phyloP scores from a whole-genome alignment of 2,797 vertebrate genomes.

The Anolis apletophallus region DNA sequence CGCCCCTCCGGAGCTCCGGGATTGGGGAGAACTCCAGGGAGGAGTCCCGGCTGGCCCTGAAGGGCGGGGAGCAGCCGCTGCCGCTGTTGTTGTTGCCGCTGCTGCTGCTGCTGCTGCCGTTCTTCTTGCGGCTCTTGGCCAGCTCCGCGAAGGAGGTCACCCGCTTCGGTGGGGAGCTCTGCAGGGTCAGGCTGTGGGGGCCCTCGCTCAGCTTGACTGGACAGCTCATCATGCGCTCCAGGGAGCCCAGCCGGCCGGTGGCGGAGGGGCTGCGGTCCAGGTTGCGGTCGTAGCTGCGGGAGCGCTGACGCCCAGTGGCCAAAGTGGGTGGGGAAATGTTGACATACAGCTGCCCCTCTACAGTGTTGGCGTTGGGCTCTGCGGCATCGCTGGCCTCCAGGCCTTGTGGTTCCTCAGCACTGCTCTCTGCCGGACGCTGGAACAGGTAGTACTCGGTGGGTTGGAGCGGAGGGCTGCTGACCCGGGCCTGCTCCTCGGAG shows the following conservation, averaged over 20 bases:
- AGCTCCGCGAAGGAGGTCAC: slow-evolving; percentile 97
- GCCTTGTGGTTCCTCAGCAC: slow-evolving; percentile 55
- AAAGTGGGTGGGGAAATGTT: slow-evolving; percentile 87
- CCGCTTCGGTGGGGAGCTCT: slow-evolving; percentile 79
- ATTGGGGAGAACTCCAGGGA: slow-evolving; percentile 91
- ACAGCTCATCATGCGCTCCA: slow-evolving; percentile 97
- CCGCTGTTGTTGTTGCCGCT: too few species aligned
- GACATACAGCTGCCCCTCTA: slow-evolving; percentile 92
- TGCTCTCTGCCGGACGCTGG: slow-evolving; percentile 80
- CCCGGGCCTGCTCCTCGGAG: slow-evolving; percentile 91
- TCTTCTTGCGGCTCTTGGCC: slow-evolving; percentile 88
- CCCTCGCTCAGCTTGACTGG: slow-evolving; percentile 91
- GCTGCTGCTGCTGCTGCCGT: slow-evolving; percentile 42
- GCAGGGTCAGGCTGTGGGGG: slow-evolving; percentile 60
- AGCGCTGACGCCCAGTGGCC: slow-evolving; percentile 84
- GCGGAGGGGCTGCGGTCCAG: slow-evolving; percentile 86
- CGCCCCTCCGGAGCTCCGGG: slow-evolving; percentile 78
- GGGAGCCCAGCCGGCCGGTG: slow-evolving; percentile 82
- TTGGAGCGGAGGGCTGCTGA: slow-evolving; percentile 86
- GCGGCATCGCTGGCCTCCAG: slow-evolving; percentile 22
- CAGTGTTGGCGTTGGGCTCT: neutral
- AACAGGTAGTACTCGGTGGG: slow-evolving; percentile 96
- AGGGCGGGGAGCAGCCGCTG: slow-evolving; percentile 73
- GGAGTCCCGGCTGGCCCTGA: slow-evolving; percentile 82
- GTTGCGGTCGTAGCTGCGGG: slow-evolving; percentile 94